These are phyloP conservation scores for Heliconius charithonia DNA, from an alignment of 2,888 invertebrate genomes.

Conservation along the genomic window DNA sequence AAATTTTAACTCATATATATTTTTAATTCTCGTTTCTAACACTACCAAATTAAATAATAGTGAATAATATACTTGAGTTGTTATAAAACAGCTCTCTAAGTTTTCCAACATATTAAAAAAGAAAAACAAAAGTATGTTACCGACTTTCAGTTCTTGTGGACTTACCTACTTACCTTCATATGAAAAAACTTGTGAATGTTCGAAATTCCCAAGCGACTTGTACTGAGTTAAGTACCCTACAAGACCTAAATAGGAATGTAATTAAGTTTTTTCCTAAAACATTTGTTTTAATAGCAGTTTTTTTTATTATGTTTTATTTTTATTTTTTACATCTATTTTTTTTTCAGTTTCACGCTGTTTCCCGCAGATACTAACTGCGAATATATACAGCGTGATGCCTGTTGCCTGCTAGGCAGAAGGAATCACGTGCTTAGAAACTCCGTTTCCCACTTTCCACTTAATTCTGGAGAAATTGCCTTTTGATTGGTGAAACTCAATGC, in stretches of 20 bases:
- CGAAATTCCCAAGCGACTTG: conserved; percentile 23
- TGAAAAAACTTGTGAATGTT: conserved; percentile 38
- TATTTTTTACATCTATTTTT: background rate
- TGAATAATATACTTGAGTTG: conserved; percentile 1
- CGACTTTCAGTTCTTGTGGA: conserved; percentile 32
- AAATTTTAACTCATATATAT: background rate
- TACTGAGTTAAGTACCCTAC: conserved; percentile 20
- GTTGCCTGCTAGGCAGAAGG: too few relatives aligned
- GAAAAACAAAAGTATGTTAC: conserved; percentile 37
- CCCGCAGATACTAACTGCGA: too few relatives aligned
- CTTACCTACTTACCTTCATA: conserved; percentile 38
- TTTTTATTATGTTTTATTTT: background rate
- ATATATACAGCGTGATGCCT: too few relatives aligned
- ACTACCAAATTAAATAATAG: background rate
- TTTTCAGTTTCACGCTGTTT: background rate
- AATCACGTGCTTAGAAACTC: background rate
- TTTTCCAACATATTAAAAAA: conserved; percentile 37
- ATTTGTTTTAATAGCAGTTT: background rate
- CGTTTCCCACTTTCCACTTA: background rate
- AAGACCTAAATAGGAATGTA: conserved; percentile 13
- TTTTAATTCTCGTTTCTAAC: background rate
- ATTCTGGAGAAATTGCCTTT: background rate
- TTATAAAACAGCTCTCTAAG: background rate
- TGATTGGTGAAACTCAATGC: too few relatives aligned
- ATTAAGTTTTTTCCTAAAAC: background rate